Conservation (phyloP, 1,140 invertebrate species). For the Cataglyphis hispanica region DNA sequence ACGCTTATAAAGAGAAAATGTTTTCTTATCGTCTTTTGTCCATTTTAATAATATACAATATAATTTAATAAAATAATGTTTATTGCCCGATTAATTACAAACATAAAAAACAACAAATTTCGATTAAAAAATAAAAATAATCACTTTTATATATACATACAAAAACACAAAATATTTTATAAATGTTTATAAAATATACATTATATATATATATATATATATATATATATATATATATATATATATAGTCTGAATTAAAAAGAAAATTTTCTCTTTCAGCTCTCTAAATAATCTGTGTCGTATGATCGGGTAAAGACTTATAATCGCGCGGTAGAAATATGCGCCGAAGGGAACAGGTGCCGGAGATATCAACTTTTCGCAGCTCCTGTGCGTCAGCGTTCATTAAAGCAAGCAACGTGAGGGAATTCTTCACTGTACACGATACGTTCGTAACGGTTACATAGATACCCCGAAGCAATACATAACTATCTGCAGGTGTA, state of each 20-base stretch:
- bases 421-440: slow-evolving; percentile 34
- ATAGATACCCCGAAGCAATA: slow-evolving; percentile 40
- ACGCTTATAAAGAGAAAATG: neutral
- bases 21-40: too few relatives aligned
- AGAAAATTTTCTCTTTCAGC: slow-evolving; percentile 1
- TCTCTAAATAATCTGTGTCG: slow-evolving; percentile 38
- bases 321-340: slow-evolving; percentile 33
- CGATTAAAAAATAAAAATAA: neutral
- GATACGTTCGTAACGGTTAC: slow-evolving; percentile 40
- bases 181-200: too few relatives aligned
- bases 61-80: too few relatives aligned
- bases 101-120: neutral
- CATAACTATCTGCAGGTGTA: slow-evolving; percentile 36
- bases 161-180: neutral
- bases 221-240: too few relatives aligned
- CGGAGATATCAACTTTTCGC: slow-evolving; percentile 62
- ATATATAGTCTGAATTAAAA: neutral
- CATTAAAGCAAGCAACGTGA: slow-evolving; percentile 47
- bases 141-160: neutral
- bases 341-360: slow-evolving; percentile 57
- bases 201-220: too few relatives aligned
- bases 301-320: slow-evolving; percentile 17
- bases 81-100: too few relatives aligned
- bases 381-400: slow-evolving; percentile 48
- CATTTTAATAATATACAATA: too few relatives aligned